phyloP scores from a whole-genome alignment of 2,113 vertebrate species.

The Brachionichthys hirsutus region DNA sequence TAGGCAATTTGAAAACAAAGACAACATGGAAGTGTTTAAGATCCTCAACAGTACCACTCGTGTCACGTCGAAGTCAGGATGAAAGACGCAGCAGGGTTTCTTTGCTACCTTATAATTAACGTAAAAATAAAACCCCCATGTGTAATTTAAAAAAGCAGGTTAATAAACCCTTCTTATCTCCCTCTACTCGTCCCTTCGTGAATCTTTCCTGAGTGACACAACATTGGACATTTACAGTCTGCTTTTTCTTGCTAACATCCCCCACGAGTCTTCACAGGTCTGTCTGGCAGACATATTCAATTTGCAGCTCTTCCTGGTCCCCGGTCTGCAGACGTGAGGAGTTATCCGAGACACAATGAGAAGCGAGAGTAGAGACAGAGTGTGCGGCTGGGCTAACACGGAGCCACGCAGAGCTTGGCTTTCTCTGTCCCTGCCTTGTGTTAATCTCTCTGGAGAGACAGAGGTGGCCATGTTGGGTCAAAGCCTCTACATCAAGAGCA shows the following conservation, averaged over 20 bases:
- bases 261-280: slow-evolving; percentile 71
- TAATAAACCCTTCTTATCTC: slow-evolving; percentile 64
- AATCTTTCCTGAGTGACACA: slow-evolving; percentile 67
- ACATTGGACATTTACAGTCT: slow-evolving; percentile 63
- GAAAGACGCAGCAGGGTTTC: slow-evolving; percentile 21
- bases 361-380: slow-evolving; percentile 66
- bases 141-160: slow-evolving; percentile 17
- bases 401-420: slow-evolving; percentile 61
- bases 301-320: slow-evolving; percentile 76
- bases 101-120: slow-evolving; percentile 29
- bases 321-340: slow-evolving; percentile 62
- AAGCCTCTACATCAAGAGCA: slow-evolving; percentile 75
- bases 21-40: slow-evolving; percentile 59
- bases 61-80: neutral
- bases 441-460: slow-evolving; percentile 78
- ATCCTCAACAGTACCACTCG: slow-evolving; percentile 13
- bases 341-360: slow-evolving; percentile 71
- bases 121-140: slow-evolving; percentile 12
- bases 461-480: slow-evolving; percentile 78
- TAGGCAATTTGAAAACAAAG: slow-evolving; percentile 71
- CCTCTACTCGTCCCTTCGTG: slow-evolving; percentile 60
- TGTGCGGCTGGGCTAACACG: slow-evolving; percentile 62
- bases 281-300: slow-evolving; percentile 79
- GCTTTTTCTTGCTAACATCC: slow-evolving; percentile 65
- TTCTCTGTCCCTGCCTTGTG: slow-evolving; percentile 70